Conservation (phyloP, 2,113 vertebrate genomes). For the Cromileptes altivelis region DNA sequence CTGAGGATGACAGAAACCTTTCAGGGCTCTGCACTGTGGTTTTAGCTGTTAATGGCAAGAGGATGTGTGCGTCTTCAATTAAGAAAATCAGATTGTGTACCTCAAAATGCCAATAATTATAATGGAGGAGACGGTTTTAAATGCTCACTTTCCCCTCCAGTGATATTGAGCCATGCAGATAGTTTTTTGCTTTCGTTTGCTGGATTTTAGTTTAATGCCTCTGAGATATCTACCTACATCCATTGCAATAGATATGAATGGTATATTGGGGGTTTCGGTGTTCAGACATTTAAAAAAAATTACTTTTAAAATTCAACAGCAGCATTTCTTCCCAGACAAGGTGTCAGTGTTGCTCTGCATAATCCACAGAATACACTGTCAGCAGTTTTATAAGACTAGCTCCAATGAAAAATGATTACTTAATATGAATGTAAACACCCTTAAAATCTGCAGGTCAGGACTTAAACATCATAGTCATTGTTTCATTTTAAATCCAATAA, state of each 20-base stretch:
- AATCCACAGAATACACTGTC: too few relatives aligned
- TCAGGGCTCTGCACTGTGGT: constrained; percentile 11
- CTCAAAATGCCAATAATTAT: neutral
- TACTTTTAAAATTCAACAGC: too few relatives aligned
- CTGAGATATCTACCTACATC: neutral
- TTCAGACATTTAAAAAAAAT: too few relatives aligned
- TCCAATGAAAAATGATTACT: too few relatives aligned
- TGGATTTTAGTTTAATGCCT: neutral
- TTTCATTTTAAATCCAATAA: too few relatives aligned
- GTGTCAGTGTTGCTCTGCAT: too few relatives aligned
- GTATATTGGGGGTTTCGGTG: too few relatives aligned
- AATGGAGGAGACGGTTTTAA: neutral
- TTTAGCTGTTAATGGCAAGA: constrained; percentile 13
- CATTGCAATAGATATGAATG: neutral
- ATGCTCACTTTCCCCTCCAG: neutral
- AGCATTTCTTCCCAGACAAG: too few relatives aligned
- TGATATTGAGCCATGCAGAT: neutral
- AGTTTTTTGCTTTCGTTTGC: neutral
- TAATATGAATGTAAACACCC: too few relatives aligned
- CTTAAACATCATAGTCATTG: too few relatives aligned
- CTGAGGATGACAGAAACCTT: constrained; percentile 40
- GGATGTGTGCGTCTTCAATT: neutral
- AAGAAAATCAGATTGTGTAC: neutral
- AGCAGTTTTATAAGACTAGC: too few relatives aligned
- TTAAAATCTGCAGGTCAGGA: too few relatives aligned